phyloP scores from a whole-genome alignment of 2,113 vertebrate genomes.

The cat (Felis catus) region F.catus_Fca126_mat1.0 CM031416.1:120727501-120728000 shows the following conservation, averaged over 20 bases:
- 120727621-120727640: not conserved
- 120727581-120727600: not conserved
- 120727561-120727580: not conserved
- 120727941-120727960: not conserved
- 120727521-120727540: not conserved
- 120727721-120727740: not conserved
- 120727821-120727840: not conserved
- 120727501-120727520: not conserved
- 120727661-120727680: not conserved
- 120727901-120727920: not conserved
- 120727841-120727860: not conserved
- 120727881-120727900: not conserved
- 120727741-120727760: not conserved
- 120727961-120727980: not conserved
- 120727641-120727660: not conserved
- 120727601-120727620: not conserved
- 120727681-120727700: not conserved
- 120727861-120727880: not conserved
- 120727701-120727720: not conserved
- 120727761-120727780: not conserved
- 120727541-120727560: not conserved
- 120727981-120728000: not conserved
- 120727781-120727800: not conserved
- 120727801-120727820: not conserved
- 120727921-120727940: not conserved